Evolutionary conservation across 2,797 vertebrate genomes (phyloP), one percentile per base, ranked within the genome.

Genomic region (Gymnoscopelus braueri): DNA sequence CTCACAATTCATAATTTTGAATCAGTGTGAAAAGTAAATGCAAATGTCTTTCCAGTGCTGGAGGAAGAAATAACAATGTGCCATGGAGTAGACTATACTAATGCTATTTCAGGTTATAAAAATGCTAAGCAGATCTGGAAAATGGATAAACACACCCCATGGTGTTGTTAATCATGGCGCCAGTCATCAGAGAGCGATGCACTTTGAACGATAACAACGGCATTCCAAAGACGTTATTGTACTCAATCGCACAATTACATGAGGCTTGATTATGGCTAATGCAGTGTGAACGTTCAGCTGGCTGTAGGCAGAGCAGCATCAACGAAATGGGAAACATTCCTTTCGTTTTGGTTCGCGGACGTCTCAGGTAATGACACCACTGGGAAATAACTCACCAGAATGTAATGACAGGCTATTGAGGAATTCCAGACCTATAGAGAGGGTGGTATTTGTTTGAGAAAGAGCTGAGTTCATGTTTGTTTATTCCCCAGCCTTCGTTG

Each of bases 391-490:
- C 79, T 67, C 58, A 71, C 62, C 85, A 82, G 72, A 86, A 81
- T 65, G 78, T 79, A 82, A 83, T 87, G 68, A 79, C 71, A 56
- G 79, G 49, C 71, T 75, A 72, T 49, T 75, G 64, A 72, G 78
- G 85, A 84, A 75, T 84, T 82, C 74, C 76, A 62, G 71, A 71
- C 71, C 74, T 14, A 48, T 56, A 65, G 74, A 85, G 71, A 83
- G 73, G 77, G 69, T n/a, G 49, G 66, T 67, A 86, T 88, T 15
- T 89, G 85, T 89, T 88, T 82, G 24, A 71, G 67, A 48, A 74
- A 65, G 74, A 69, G 74, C 80, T 79, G 68, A 69, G 57, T 77
- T 84, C 82, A 88, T 89, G 71, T 87, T 87, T 86, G 80, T 86
- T 44, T 81, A 72, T 65, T 73, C 76, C 77, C 44, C 23, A 47